Percentiles rank a stretch among this genome's conserved stretches.
Evolutionary conservation across 2,113 vertebrate genomes (phyloP).

Genomic region (Ovibos moschatus): DNA sequence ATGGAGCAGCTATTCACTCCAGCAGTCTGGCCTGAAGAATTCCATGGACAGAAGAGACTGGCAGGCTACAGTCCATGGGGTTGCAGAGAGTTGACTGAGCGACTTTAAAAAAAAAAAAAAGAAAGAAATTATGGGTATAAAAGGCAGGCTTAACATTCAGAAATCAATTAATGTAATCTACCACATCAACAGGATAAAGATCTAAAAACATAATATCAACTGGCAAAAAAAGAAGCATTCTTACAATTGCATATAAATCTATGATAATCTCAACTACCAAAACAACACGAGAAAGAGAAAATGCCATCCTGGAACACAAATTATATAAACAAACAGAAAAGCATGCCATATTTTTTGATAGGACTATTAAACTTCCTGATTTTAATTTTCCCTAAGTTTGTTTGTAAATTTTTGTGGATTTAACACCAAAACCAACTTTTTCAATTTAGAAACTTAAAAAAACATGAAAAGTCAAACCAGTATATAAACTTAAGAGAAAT

Average conservation of each 20-base stretch:
- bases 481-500: neutral
- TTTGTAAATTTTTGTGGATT: neutral
- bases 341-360: neutral
- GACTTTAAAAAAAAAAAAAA: neutral
- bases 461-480: neutral
- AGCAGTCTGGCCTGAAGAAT: neutral
- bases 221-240: neutral
- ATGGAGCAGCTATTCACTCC: neutral
- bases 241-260: neutral
- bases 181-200: neutral
- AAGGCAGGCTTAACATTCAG: neutral
- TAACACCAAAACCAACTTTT: neutral
- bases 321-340: neutral
- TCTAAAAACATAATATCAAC: neutral
- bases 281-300: neutral
- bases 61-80: neutral
- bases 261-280: neutral
- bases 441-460: neutral
- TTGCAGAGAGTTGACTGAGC: accelerated
- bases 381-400: neutral
- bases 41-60: neutral
- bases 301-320: neutral
- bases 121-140: neutral
- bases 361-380: neutral
- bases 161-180: neutral